Conservation (phyloP, 30 jellyfish, hydroid and myxozoan genomes). For the Aurelia sp. region DNA sequence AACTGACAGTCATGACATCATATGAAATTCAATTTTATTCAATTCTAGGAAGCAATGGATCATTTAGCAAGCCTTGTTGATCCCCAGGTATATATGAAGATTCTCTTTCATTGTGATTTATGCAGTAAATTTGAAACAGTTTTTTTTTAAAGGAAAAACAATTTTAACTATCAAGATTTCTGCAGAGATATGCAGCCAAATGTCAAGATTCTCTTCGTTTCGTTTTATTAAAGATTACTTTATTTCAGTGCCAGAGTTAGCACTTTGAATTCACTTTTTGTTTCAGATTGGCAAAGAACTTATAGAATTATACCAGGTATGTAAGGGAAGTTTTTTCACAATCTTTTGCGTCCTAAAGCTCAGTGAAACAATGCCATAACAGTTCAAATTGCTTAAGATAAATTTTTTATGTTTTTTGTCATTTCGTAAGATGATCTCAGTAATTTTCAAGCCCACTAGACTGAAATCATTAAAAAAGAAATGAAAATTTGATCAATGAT, state of each 20-base stretch:
- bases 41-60: conserved; percentile 71
- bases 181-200: neutral
- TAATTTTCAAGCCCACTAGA: neutral
- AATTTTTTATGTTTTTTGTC: no score
- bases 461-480: neutral
- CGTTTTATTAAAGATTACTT: neutral
- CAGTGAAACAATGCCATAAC: neutral
- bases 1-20: no score
- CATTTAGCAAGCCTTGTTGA: conserved; percentile 42
- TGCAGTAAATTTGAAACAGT: no score
- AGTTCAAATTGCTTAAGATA: no score
- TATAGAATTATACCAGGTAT: conserved; percentile 26
- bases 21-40: neutral
- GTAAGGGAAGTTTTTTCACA: no score
- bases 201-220: neutral
- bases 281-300: conserved; percentile 50
- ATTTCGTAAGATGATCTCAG: no score
- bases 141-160: no score
- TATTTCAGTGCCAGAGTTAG: neutral
- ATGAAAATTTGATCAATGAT: neutral
- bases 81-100: conserved; percentile 7
- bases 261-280: neutral
- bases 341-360: neutral
- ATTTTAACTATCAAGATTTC: no score
- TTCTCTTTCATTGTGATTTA: neutral